phyloP scores from a whole-genome alignment of 2,888 invertebrate species.

The Galeruca laticollis region DNA sequence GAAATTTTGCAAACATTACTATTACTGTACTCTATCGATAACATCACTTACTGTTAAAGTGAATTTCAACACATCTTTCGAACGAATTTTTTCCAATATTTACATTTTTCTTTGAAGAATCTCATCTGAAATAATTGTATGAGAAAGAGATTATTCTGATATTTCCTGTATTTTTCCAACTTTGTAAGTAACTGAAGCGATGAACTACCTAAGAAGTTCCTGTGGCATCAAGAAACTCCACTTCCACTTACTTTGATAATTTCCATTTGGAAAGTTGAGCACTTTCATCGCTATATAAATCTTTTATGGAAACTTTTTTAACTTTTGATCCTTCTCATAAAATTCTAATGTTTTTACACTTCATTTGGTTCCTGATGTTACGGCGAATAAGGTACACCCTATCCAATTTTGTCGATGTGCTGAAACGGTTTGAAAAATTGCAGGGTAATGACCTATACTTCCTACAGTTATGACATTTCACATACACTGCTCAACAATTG shows the following conservation, averaged over 20 bases:
- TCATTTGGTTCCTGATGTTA: constrained; percentile 40
- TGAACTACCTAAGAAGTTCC: constrained; percentile 3
- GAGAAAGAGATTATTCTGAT: neutral
- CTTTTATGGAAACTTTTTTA: constrained; percentile 33
- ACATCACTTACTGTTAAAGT: too few species aligned
- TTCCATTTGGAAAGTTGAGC: constrained; percentile 30
- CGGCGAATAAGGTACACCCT: constrained; percentile 13
- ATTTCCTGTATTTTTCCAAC: neutral
- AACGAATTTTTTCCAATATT: neutral
- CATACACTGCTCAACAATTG: neutral
- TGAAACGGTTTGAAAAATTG: neutral
- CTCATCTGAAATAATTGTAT: neutral
- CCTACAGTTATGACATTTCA: neutral
- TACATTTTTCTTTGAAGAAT: neutral
- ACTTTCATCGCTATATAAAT: constrained; percentile 32
- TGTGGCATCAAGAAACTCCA: constrained; percentile 22
- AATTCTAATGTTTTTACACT: constrained; percentile 41
- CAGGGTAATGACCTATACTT: neutral
- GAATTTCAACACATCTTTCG: too few species aligned
- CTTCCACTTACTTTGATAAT: constrained; percentile 31
- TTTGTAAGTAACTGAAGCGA: constrained; percentile 2
- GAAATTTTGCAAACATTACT: too few species aligned
- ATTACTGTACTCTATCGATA: too few species aligned
- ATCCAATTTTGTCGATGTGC: constrained; percentile 24
- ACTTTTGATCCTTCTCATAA: constrained; percentile 42